These are phyloP conservation scores for Euplexia lucipara DNA, from an alignment of 2,888 invertebrate genomes.

Conservation along the genomic window DNA sequence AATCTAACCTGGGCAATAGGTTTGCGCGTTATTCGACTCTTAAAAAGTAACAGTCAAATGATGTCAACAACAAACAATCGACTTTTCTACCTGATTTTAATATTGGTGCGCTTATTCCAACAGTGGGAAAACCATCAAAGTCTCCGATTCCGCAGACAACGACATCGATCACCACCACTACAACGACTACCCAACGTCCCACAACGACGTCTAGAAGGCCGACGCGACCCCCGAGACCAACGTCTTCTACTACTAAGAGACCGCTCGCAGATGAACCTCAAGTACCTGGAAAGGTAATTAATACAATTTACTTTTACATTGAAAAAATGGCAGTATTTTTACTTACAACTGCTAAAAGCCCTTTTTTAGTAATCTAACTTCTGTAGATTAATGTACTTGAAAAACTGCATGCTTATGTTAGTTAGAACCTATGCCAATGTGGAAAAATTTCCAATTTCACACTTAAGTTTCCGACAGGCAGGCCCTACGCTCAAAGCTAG, in stretches of 20 bases:
- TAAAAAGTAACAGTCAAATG: background rate
- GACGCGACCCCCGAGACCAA: slow-evolving; percentile 61
- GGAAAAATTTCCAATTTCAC: too few relatives aligned
- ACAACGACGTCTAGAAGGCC: slow-evolving; percentile 60
- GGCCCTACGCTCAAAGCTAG: too few relatives aligned
- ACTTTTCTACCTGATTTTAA: background rate
- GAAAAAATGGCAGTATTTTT: too few relatives aligned
- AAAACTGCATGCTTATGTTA: too few relatives aligned
- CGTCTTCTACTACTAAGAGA: slow-evolving; percentile 73
- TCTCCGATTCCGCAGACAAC: slow-evolving; percentile 72
- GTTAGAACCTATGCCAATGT: too few relatives aligned
- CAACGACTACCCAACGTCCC: slow-evolving; percentile 65
- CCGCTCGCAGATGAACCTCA: slow-evolving; percentile 74
- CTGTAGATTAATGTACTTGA: too few relatives aligned
- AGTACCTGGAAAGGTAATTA: slow-evolving; percentile 76
- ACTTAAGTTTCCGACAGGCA: too few relatives aligned
- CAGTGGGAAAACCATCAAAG: slow-evolving; percentile 74
- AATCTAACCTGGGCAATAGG: too few relatives aligned
- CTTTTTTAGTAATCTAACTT: too few relatives aligned
- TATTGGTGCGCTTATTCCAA: slow-evolving; percentile 18
- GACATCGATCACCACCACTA: slow-evolving; percentile 62
- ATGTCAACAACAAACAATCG: background rate
- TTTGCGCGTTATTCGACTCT: background rate
- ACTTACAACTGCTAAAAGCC: too few relatives aligned
- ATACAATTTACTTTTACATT: background rate